A percentile compares a stretch with the other conserved stretches of the same genome.
These are phyloP conservation scores for Amblyjoppa proteus DNA, from an alignment of 2,888 invertebrate genomes.

Conservation along the genomic window DNA sequence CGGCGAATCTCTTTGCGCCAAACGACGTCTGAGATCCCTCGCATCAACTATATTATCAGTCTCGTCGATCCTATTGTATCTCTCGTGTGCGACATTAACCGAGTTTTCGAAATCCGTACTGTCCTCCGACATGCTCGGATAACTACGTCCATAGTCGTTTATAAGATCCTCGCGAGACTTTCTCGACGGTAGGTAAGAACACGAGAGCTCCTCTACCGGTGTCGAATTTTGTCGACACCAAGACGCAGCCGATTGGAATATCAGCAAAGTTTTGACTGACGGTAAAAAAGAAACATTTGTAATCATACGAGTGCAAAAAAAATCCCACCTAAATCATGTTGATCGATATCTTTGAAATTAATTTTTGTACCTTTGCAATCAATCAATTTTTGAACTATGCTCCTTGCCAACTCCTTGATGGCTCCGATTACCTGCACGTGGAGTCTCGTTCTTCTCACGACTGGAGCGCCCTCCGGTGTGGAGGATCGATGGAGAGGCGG, in stretches of 20 bases:
- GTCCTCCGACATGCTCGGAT: conserved; percentile 74
- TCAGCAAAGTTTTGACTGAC: conserved; percentile 71
- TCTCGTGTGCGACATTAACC: conserved; percentile 1
- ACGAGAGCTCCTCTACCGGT: conserved; percentile 79
- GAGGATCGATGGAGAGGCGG: conserved; percentile 38
- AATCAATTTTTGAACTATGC: conserved; percentile 56
- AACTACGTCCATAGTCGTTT: conserved; percentile 65
- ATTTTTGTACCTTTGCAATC: conserved; percentile 67
- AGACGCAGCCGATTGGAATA: conserved; percentile 69
- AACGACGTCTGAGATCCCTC: conserved; percentile 70
- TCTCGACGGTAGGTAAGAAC: conserved; percentile 79
- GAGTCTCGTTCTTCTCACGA: conserved; percentile 18
- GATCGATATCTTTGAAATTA: neutral
- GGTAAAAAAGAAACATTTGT: neutral
- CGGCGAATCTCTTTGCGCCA: conserved; percentile 44
- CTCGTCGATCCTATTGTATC: conserved; percentile 58
- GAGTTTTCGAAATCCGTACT: conserved; percentile 70
- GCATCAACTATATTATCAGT: conserved; percentile 70
- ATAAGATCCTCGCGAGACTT: conserved; percentile 76
- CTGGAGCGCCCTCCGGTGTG: conserved; percentile 41
- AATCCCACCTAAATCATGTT: neutral
- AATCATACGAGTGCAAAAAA: neutral
- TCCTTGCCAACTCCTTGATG: conserved; percentile 44
- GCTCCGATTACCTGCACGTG: conserved; percentile 47
- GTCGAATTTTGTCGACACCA: conserved; percentile 72